These are phyloP conservation scores for Leuciscus waleckii DNA, from an alignment of 2,797 vertebrate species.

Conservation along the genomic window DNA sequence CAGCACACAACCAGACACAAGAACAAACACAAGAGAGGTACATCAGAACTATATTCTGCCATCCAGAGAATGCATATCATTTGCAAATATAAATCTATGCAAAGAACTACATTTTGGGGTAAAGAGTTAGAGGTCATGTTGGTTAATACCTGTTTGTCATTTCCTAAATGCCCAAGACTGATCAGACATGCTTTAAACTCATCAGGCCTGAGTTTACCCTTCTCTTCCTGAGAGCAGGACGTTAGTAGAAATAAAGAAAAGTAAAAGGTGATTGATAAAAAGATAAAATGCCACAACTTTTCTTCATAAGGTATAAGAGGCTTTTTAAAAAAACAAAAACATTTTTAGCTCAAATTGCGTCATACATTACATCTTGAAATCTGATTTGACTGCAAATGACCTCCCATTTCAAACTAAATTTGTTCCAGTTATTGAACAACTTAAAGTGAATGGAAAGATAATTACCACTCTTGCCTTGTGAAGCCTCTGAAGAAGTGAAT, in stretches of 20 bases:
- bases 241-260: background rate
- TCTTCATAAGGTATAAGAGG: background rate
- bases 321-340: too few species aligned
- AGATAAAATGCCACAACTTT: background rate
- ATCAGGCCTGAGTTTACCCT: conserved; percentile 66
- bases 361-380: background rate
- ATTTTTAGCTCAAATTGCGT: too few species aligned
- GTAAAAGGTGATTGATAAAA: background rate
- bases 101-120: conserved; percentile 5
- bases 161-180: conserved; percentile 72
- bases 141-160: conserved; percentile 68
- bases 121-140: background rate
- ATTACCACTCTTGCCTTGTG: conserved; percentile 37
- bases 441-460: background rate
- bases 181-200: conserved; percentile 75
- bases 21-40: conserved; percentile 4
- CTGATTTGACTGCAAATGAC: background rate
- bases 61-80: background rate
- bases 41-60: background rate
- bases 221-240: conserved; percentile 60
- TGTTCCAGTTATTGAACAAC: background rate
- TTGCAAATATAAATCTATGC: background rate
- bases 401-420: background rate
- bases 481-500: conserved; percentile 36
- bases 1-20: background rate